phyloP scores from a whole-genome alignment of 1,140 invertebrate species.

The Aphelinus atriplicis region DNA sequence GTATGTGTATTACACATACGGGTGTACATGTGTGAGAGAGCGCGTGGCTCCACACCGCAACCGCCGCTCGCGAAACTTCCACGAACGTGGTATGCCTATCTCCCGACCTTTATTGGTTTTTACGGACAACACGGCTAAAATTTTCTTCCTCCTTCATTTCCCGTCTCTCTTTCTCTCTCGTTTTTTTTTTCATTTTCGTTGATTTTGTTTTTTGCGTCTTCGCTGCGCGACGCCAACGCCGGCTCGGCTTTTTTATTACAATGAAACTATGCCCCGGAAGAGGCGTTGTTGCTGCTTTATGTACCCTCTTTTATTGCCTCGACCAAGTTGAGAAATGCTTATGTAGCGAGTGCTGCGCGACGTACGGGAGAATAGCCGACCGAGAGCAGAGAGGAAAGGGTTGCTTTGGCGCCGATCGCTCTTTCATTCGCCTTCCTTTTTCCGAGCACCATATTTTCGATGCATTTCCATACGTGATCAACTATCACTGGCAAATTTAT shows the following conservation, averaged over 20 bases:
- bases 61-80: conserved; percentile 53
- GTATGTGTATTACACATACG: conserved; percentile 37
- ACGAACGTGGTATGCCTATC: conserved; percentile 55
- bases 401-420: no score
- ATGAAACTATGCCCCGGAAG: conserved; percentile 2
- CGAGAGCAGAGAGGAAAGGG: not conserved
- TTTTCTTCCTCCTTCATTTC: conserved; percentile 44
- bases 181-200: conserved; percentile 9
- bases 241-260: conserved; percentile 13
- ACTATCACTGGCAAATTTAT: no score
- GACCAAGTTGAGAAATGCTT: conserved; percentile 5
- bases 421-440: no score
- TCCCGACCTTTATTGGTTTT: conserved; percentile 63
- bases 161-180: conserved; percentile 7
- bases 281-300: conserved; percentile 15
- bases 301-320: conserved; percentile 7
- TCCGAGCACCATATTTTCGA: no score
- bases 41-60: conserved; percentile 34
- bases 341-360: not conserved
- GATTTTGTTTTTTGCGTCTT: conserved; percentile 25
- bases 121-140: conserved; percentile 58
- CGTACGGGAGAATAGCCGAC: not conserved
- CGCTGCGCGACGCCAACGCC: no score
- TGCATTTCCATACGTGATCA: no score
- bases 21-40: conserved; percentile 4